Base-by-base conservation (phyloP, 23 tunicate genomes). In the Ascidia mentula region DNA sequence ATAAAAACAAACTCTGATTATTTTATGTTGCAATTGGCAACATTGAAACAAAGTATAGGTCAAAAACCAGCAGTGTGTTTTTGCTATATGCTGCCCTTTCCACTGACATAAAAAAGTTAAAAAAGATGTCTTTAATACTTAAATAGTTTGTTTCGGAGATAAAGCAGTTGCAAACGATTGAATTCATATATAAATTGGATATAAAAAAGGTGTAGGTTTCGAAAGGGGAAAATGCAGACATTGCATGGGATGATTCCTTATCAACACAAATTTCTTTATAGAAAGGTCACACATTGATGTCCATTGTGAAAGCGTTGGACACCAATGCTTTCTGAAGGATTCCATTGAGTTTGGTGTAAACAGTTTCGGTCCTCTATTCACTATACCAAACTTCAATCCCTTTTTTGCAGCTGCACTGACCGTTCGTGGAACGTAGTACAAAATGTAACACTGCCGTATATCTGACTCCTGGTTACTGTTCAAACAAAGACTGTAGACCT, bases 161-260 rank as follows among this genome's bases (percentile, higher is more conserved):
- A 74, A 74, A 74, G 22, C 36, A 20, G 36, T 74, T 74, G 53
- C 18, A 31, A 20, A 20, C 78, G n/a, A 74, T 30, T 20, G 78
- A 46, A 30, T 20, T 74, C 37, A 31, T 36, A 31, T 30, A 36
- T 36, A 28, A 30, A 71, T 39, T 74, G 78, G 78, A 30, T 74
- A 36, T 30, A 74, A 74, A 32, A 46, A 74, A 74, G 78, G 78
- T 74, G 78, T 36, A 20, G 78, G 78, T n/a, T 74, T 74, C 30
- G n/a, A 46, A 46, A 30, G 30, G 5, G 46, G 37, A 74, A 74
- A 74, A 39, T 74, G 78, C 30, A 46, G 78, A 30, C 30, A 30
- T 5, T 74, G 78, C 18, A 38, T 74, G 53, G 36, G 78, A 5
- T n/a, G 18, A 30, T 20, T 74, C 37, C 37, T 46, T 20, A 18